phyloP scores from a whole-genome alignment of 2,888 invertebrate genomes.

The Nemapogon koenigi region DNA sequence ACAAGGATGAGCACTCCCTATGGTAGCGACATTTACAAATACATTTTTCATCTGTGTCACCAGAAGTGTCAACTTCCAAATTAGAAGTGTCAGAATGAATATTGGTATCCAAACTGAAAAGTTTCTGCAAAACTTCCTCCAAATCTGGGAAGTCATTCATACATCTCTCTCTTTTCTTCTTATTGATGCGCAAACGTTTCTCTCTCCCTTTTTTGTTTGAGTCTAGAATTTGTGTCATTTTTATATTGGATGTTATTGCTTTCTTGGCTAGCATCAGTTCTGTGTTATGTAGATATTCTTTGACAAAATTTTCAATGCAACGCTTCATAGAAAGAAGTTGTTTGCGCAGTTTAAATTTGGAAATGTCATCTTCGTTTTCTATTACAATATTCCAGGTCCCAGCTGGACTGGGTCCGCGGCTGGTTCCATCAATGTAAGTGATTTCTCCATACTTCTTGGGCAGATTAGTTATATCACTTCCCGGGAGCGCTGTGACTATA shows the following conservation, averaged over 20 bases:
- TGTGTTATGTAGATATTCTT: slow-evolving; percentile 24
- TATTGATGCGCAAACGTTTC: slow-evolving; percentile 24
- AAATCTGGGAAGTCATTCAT: slow-evolving; percentile 44
- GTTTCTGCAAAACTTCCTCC: slow-evolving; percentile 38
- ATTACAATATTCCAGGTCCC: slow-evolving; percentile 42
- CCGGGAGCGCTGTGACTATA: slow-evolving; percentile 26
- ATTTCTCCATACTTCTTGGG: slow-evolving; percentile 14
- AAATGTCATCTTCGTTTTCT: slow-evolving; percentile 35
- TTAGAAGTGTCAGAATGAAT: neutral
- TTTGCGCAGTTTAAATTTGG: slow-evolving; percentile 34
- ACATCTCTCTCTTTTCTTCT: slow-evolving; percentile 41
- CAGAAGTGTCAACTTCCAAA: slow-evolving; percentile 14
- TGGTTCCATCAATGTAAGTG: slow-evolving; percentile 13
- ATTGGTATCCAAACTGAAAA: slow-evolving; percentile 28
- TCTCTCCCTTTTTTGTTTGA: slow-evolving; percentile 11
- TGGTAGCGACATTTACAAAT: slow-evolving; percentile 33
- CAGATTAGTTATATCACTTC: slow-evolving; percentile 24
- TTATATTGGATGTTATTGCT: neutral
- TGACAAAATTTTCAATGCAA: slow-evolving; percentile 34
- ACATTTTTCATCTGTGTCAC: slow-evolving; percentile 24
- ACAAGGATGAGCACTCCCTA: slow-evolving; percentile 14
- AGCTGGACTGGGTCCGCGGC: slow-evolving; percentile 27
- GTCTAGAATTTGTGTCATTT: neutral
- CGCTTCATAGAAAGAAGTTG: slow-evolving; percentile 37
- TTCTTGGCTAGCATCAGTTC: neutral